phyloP scores from a whole-genome alignment of 2,797 vertebrate genomes.

The Vespertilio murinus region DNA sequence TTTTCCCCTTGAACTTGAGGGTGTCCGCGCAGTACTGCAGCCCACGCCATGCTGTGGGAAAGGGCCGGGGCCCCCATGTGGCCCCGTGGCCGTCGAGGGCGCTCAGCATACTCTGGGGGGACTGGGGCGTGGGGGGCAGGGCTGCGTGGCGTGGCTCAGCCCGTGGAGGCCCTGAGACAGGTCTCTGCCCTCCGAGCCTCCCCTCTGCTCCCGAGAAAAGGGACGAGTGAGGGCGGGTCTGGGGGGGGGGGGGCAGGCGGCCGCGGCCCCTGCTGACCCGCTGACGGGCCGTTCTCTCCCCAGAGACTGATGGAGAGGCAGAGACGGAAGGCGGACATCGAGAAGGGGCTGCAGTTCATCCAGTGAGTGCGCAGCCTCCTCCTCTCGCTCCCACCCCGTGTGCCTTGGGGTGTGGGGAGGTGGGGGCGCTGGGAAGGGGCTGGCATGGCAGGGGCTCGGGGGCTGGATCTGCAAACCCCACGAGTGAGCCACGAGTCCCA shows the following conservation, averaged over 20 bases:
- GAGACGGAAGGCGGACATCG: constrained; percentile 96
- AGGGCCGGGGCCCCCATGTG: not conserved
- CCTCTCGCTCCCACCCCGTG: not conserved
- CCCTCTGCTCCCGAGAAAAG: not conserved
- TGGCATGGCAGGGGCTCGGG: not conserved
- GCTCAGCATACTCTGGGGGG: not conserved
- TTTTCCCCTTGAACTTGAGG: not conserved
- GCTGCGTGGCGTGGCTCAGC: not conserved
- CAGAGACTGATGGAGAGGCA: constrained; percentile 92
- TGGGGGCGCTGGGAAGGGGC: not conserved
- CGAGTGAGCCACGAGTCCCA: not conserved
- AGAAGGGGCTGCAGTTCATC: constrained; percentile 97
- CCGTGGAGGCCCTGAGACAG: not conserved
- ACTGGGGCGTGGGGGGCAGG: not conserved
- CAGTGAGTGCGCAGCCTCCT: constrained; percentile 88
- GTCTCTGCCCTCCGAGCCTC: rapidly evolving
- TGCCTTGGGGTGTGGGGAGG: not conserved
- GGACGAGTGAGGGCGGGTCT: not conserved
- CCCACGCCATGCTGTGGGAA: not conserved
- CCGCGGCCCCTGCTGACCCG: not conserved
- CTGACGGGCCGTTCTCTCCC: not conserved
- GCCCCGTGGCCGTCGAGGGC: not conserved
- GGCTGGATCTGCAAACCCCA: not conserved
- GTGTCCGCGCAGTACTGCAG: rapidly evolving
- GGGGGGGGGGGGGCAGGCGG: rapidly evolving